Conservation (phyloP, 2,888 invertebrate species). For the Proisotoma minuta region DNA sequence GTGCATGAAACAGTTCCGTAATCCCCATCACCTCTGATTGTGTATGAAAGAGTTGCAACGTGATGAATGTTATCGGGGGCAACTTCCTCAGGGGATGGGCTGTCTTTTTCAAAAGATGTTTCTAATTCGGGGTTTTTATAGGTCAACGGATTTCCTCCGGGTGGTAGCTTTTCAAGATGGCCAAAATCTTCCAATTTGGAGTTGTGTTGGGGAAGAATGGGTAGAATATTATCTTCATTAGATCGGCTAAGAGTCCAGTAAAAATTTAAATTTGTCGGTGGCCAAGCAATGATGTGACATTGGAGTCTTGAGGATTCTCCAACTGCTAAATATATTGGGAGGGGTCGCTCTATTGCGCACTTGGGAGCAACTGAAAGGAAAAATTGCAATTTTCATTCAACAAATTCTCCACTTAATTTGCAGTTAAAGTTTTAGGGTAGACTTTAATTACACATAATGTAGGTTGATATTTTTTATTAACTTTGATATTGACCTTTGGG, state of each 20-base stretch:
- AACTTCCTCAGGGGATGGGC: too few species aligned
- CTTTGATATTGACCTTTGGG: too few species aligned
- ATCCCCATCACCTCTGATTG: conserved; percentile 58
- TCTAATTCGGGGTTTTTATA: too few species aligned
- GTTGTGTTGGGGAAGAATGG: conserved; percentile 15
- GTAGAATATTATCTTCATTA: conserved; percentile 15
- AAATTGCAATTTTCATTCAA: too few species aligned
- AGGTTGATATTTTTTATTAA: too few species aligned
- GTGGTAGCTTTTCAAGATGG: too few species aligned
- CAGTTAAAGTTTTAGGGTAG: too few species aligned
- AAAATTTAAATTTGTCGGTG: conserved; percentile 45
- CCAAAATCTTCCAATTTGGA: too few species aligned
- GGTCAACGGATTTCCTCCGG: too few species aligned
- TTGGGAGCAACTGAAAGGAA: conserved; percentile 38
- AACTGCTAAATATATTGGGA: conserved; percentile 32
- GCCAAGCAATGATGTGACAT: conserved; percentile 44
- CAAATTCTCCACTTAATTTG: too few species aligned
- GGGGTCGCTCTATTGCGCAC: conserved; percentile 27
- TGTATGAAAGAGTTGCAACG: conserved; percentile 55
- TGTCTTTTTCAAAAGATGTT: too few species aligned
- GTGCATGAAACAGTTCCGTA: conserved; percentile 81
- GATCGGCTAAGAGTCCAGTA: conserved; percentile 45
- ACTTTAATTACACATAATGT: too few species aligned
- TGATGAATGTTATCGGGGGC: conserved; percentile 48
- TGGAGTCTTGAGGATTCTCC: conserved; percentile 38